Conservation (phyloP, 2,797 vertebrate genomes). For the Sebastes goodei region DNA sequence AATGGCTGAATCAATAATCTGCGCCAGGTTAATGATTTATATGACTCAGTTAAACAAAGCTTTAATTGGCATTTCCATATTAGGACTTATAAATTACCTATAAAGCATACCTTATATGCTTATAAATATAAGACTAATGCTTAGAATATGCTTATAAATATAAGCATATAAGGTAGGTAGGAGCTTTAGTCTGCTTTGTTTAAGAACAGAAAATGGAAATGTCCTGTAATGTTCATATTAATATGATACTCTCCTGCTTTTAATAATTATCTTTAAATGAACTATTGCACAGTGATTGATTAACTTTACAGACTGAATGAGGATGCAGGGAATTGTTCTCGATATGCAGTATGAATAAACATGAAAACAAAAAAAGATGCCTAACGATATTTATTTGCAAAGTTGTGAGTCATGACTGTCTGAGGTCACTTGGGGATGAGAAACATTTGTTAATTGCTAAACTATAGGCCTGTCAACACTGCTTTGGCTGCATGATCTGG, state of each 20-base stretch:
- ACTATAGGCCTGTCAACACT: background rate
- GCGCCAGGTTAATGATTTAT: background rate
- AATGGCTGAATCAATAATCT: background rate
- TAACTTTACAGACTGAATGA: background rate
- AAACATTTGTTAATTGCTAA: background rate
- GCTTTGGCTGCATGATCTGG: background rate
- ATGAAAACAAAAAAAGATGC: too few species aligned
- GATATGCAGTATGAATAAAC: background rate
- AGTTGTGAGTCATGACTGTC: conserved; percentile 17
- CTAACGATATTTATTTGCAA: background rate
- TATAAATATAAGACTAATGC: background rate
- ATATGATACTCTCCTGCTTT: background rate
- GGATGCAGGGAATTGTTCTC: background rate
- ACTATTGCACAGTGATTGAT: background rate
- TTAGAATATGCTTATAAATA: too few species aligned
- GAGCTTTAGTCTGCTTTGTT: background rate
- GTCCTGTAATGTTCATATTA: background rate
- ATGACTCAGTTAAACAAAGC: background rate
- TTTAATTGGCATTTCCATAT: background rate
- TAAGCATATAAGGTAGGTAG: background rate
- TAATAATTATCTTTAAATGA: background rate
- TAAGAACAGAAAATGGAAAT: background rate
- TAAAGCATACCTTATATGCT: too few species aligned
- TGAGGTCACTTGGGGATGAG: background rate
- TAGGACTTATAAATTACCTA: background rate